phyloP scores from a whole-genome alignment of 2,888 invertebrate species.

The Athrips mouffetella region DNA sequence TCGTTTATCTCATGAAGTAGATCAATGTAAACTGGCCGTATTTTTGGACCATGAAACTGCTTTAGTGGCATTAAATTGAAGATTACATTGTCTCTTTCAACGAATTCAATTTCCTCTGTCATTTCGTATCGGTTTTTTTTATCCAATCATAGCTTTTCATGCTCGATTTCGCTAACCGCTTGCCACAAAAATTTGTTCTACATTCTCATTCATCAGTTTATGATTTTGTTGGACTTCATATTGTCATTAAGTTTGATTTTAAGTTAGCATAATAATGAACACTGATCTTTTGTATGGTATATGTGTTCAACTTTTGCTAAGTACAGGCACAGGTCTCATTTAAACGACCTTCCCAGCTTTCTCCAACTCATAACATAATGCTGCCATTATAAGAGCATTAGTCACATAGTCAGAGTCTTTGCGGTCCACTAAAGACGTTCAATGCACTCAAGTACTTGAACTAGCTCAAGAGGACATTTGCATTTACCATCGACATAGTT shows the following conservation, averaged over 20 bases:
- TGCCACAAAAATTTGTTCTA: no score
- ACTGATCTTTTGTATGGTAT: no score
- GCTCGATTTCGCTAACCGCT: not conserved
- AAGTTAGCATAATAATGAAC: no score
- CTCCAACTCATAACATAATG: constrained; percentile 50
- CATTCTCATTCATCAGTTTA: no score
- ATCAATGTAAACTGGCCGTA: constrained; percentile 23
- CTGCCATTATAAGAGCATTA: constrained; percentile 69
- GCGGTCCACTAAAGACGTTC: constrained; percentile 39
- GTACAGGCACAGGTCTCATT: constrained; percentile 37
- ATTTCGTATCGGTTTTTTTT: constrained; percentile 30
- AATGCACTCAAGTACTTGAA: constrained; percentile 37
- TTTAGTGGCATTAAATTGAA: constrained; percentile 45
- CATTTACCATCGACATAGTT: constrained; percentile 35
- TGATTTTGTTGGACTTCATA: no score
- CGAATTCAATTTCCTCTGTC: constrained; percentile 26
- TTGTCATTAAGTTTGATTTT: no score
- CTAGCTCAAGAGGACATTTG: constrained; percentile 38
- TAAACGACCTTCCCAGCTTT: constrained; percentile 57
- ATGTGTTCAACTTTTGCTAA: no score
- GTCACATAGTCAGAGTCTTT: constrained; percentile 47
- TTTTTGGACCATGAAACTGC: constrained; percentile 51
- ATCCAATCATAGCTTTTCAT: constrained; percentile 28
- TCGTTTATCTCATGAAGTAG: constrained; percentile 21
- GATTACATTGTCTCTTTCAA: constrained; percentile 31